phyloP scores from a whole-genome alignment of 30 jellyfish, hydroid and myxozoan genomes.

The Turritopsis dohrnii region DNA sequence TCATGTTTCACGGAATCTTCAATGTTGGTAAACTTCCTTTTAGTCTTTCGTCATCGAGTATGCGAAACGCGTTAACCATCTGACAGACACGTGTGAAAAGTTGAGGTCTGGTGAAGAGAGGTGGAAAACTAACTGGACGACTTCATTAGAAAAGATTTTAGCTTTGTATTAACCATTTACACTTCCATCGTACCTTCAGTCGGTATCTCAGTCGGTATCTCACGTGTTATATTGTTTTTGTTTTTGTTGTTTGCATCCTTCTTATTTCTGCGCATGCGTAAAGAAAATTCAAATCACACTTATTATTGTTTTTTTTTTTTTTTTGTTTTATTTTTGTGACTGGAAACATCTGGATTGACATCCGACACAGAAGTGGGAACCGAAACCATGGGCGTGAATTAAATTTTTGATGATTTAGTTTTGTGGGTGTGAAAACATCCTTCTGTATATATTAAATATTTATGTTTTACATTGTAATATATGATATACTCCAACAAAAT shows the following conservation, averaged over 20 bases:
- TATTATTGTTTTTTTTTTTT: background rate
- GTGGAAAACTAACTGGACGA: conserved; percentile 70
- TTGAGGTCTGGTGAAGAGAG: conserved; percentile 45
- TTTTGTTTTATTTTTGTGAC: background rate
- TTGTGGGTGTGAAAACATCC: background rate
- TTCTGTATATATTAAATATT: background rate
- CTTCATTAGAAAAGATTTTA: conserved; percentile 50
- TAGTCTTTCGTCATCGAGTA: background rate
- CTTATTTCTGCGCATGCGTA: background rate
- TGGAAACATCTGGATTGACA: background rate
- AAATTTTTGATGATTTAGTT: too few species aligned
- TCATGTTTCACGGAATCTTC: too few species aligned
- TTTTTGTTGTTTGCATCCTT: background rate
- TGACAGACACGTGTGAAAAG: conserved; percentile 32
- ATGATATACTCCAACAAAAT: background rate
- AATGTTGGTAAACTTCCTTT: too few species aligned
- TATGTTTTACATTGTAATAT: background rate
- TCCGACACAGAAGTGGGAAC: background rate
- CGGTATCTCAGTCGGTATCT: background rate
- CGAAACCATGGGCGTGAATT: background rate
- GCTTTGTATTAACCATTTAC: conserved; percentile 40
- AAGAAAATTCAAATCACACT: background rate
- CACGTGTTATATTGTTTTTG: background rate
- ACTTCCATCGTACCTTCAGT: background rate
- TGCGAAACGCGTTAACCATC: conserved; percentile 12